These are phyloP conservation scores for Resseliella maxima DNA, from an alignment of 2,888 invertebrate species.

Conservation along the genomic window DNA sequence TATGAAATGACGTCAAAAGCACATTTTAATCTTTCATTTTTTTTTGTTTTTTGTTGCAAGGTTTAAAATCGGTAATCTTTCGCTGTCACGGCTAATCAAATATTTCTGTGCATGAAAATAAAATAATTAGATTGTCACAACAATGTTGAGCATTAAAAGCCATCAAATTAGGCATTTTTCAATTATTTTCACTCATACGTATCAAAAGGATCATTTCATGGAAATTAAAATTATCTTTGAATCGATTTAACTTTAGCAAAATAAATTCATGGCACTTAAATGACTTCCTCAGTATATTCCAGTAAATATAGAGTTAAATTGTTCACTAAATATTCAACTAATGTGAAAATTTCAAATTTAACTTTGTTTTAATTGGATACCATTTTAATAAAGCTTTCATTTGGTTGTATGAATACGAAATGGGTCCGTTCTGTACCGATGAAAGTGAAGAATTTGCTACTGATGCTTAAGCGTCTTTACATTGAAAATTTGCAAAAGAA, in stretches of 20 bases:
- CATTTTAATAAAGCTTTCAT: too few species aligned
- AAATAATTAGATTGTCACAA: neutral
- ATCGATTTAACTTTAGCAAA: neutral
- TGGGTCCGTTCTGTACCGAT: too few species aligned
- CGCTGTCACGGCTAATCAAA: neutral
- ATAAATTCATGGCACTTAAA: neutral
- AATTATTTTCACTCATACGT: neutral
- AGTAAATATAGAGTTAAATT: too few species aligned
- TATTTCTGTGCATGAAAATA: neutral
- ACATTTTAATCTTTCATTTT: too few species aligned
- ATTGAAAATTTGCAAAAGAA: neutral
- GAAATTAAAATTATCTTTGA: neutral
- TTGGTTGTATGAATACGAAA: too few species aligned
- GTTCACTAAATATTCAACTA: too few species aligned
- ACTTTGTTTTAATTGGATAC: neutral
- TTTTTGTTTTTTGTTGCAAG: neutral
- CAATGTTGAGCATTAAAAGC: neutral
- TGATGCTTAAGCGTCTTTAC: too few species aligned
- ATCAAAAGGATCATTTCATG: neutral
- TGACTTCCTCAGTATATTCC: neutral
- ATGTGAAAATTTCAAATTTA: neutral
- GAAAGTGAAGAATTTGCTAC: too few species aligned
- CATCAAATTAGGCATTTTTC: neutral
- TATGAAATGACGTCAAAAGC: neutral
- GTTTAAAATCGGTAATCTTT: neutral